A percentile compares a stretch with the other conserved stretches of the same genome.
phyloP scores from a whole-genome alignment of 37 sponge, comb jelly and placozoan species.

The Ianthella basta region DNA sequence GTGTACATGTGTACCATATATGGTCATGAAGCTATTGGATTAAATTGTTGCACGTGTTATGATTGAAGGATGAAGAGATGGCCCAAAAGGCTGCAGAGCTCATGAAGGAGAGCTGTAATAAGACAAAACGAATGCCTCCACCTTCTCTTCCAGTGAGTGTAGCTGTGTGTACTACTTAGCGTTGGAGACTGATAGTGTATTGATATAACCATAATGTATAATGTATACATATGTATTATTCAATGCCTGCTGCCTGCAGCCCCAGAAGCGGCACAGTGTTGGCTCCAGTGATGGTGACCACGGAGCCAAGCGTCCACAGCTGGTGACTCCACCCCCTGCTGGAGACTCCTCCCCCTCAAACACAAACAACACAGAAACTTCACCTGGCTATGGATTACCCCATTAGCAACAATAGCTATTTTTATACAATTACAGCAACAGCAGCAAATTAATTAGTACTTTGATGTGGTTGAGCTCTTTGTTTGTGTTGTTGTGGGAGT shows the following conservation, averaged over 20 bases:
- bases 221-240: too few relatives aligned
- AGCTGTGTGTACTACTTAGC: too few relatives aligned
- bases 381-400: too few relatives aligned
- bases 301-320: not conserved
- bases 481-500: too few relatives aligned
- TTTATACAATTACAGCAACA: too few relatives aligned
- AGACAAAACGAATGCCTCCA: conserved; percentile 43
- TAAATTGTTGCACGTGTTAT: not conserved
- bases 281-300: not conserved
- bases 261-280: not conserved
- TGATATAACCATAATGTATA: too few relatives aligned
- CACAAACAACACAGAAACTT: too few relatives aligned
- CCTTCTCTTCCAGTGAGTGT: conserved; percentile 44
- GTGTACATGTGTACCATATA: not conserved
- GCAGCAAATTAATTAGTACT: too few relatives aligned
- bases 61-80: conserved; percentile 57
- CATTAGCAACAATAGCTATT: too few relatives aligned
- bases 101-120: conserved; percentile 42
- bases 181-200: too few relatives aligned
- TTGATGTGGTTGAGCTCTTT: too few relatives aligned
- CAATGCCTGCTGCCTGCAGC: conserved; percentile 3
- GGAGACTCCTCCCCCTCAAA: not conserved
- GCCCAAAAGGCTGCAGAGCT: conserved; percentile 38
- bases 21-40: not conserved
- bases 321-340: not conserved